phyloP scores from a whole-genome alignment of 2,797 vertebrate genomes.

The Fistularia tabacaria region DNA sequence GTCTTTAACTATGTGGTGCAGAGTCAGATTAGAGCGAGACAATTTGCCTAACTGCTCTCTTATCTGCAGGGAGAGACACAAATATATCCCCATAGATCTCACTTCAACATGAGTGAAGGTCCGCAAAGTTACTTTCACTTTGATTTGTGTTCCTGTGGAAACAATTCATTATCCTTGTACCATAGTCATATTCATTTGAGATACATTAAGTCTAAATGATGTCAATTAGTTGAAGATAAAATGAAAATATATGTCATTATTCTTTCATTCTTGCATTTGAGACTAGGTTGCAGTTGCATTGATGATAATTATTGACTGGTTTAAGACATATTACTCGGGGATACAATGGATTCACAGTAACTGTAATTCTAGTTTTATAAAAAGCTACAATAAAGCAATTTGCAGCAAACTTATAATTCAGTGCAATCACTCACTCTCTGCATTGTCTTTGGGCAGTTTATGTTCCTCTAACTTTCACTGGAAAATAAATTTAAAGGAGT shows the following conservation, averaged over 20 bases:
- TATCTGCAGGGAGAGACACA: conserved; percentile 35
- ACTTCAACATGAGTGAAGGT: conserved; percentile 13
- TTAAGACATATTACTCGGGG: neutral
- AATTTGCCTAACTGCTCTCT: conserved; percentile 69
- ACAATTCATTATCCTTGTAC: too few relatives aligned
- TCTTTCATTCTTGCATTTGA: neutral
- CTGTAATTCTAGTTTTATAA: conserved; percentile 8
- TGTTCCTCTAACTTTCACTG: neutral
- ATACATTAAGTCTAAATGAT: too few relatives aligned
- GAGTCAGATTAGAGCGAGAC: neutral
- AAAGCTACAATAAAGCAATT: conserved; percentile 43
- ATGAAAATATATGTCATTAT: neutral
- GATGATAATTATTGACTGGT: neutral
- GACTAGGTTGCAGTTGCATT: neutral
- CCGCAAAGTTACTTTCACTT: conserved; percentile 12
- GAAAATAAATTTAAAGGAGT: neutral
- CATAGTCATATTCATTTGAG: too few relatives aligned
- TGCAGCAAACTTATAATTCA: conserved; percentile 25
- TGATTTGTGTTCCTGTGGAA: too few relatives aligned
- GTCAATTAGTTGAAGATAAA: too few relatives aligned
- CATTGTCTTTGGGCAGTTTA: conserved; percentile 1
- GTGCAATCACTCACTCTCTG: conserved; percentile 14
- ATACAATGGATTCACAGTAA: too few relatives aligned
- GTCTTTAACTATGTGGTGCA: too few relatives aligned
- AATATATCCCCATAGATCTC: conserved; percentile 23